These are phyloP conservation scores for Stichodactyla mertensii DNA, from an alignment of 64 coral and sea anemone species.

Conservation along the genomic window DNA sequence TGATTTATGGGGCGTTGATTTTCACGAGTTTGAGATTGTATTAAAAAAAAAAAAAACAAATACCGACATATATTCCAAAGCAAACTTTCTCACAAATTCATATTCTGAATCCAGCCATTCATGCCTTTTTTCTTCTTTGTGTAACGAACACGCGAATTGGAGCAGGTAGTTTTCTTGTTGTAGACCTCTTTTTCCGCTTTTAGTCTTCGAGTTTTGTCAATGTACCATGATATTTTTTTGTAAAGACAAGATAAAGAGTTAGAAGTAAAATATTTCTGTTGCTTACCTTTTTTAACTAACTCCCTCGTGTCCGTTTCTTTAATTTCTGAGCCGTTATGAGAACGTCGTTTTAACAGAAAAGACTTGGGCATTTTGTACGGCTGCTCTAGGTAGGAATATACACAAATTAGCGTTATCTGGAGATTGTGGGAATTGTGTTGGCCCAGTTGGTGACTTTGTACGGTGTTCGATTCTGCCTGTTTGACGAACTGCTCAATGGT, in stretches of 20 bases:
- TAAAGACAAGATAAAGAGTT: not conserved
- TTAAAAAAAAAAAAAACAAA: not conserved
- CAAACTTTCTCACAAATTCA: not conserved
- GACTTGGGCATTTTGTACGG: slow-evolving; percentile 51
- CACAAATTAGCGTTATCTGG: not conserved
- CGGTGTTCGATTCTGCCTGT: not conserved
- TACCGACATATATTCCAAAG: not conserved
- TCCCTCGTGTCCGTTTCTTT: not conserved
- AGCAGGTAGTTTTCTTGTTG: slow-evolving; percentile 17
- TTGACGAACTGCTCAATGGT: not conserved
- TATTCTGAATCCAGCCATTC: not conserved
- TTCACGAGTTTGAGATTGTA: not conserved
- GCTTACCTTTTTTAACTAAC: not conserved
- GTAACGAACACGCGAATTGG: not conserved
- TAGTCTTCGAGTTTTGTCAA: not conserved
- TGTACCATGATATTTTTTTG: not conserved
- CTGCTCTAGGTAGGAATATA: not conserved
- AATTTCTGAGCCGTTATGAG: not conserved
- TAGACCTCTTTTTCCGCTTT: not conserved
- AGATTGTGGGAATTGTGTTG: not conserved
- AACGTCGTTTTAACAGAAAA: slow-evolving; percentile 50
- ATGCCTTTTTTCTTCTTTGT: slow-evolving; percentile 7
- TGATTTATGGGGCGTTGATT: not conserved
- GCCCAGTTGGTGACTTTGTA: not conserved
- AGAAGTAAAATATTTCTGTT: not conserved